Conservation (phyloP, 1,140 invertebrate species). For the Caenorhabditis briggsae region DNA sequence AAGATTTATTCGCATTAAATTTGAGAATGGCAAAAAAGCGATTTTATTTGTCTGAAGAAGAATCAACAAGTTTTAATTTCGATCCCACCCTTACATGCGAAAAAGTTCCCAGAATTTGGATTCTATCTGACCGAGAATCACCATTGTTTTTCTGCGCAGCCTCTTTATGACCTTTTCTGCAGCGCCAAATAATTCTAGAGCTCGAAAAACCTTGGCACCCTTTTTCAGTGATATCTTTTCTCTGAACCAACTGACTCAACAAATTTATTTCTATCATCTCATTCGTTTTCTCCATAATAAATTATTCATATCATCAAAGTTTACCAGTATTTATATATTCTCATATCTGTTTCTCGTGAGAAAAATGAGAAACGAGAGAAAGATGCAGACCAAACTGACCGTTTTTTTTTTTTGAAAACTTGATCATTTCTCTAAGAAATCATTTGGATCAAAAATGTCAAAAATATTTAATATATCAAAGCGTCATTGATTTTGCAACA, state of each 20-base stretch:
- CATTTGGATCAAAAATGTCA: not conserved
- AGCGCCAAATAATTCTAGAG: too few species aligned
- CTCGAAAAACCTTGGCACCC: not conserved
- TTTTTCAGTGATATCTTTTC: not conserved
- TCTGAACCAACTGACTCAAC: constrained; percentile 10
- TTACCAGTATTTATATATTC: constrained; percentile 35
- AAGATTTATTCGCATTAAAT: not conserved
- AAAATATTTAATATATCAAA: too few species aligned
- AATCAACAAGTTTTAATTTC: constrained; percentile 9
- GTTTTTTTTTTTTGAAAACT: not conserved
- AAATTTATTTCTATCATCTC: not conserved
- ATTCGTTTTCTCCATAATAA: not conserved
- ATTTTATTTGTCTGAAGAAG: not conserved
- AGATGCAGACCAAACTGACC: not conserved
- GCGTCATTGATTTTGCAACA: not conserved
- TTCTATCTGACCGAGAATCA: not conserved
- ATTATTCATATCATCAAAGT: constrained; percentile 34
- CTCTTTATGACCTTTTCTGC: too few species aligned
- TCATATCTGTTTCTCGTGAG: not conserved
- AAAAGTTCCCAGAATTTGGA: not conserved
- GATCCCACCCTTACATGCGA: not conserved
- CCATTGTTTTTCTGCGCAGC: not conserved
- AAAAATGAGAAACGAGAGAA: too few species aligned
- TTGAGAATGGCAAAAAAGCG: not conserved
- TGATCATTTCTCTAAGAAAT: not conserved